Evolutionary conservation across 2,888 invertebrate species (phyloP), one percentile per base, ranked within the genome.

Genomic region (Macropis europaea): DNA sequence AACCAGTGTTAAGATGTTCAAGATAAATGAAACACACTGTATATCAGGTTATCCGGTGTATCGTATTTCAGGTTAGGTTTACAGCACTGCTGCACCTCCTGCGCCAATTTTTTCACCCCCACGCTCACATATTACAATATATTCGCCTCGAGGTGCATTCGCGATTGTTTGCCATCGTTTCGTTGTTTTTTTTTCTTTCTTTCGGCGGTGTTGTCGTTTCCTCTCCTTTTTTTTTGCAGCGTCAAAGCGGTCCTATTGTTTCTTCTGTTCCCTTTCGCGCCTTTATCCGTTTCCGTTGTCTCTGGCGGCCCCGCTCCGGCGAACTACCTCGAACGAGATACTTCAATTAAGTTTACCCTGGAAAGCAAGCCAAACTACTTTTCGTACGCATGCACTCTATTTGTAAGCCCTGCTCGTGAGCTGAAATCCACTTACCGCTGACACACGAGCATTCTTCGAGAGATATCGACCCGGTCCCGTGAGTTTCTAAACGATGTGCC

Each of bases 321-420:
- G 50, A 22, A 9, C 24, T 15, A 28, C 32, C 15, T 22, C 47
- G 34, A 45, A 69, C 56, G 38, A 57, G 57, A 69, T 69, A 62
- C 52, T 72, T 71, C 61, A 67, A 71, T 68, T 68, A 67, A 61
- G 56, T 71, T 71, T 30, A 15, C 38, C 6, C 32, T 30, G 32
- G 30, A 43, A 48, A 34, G 42, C 36, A 36, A 67, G 26, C 28
- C 38, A 53, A 57, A 53, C 47, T 47, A 53, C 59, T 56, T 64
- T 59, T 45, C 63, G 40, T 66, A 47, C 57, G 48, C 50, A 50
- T 53, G 47, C 50, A 57, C 56, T 69, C 38, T 32, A 40, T 64
- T 64, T 52, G 57, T 32, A 45, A 22, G 28, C 22, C 13, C 26
- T 13, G 11, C 7, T 52, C 22, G 30, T 40, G 32, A 45, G 13